A percentile compares a stretch with the other conserved stretches of the same genome.
Conservation (phyloP, 92 coral and sea anemone genomes). For the Isaurus tuberculatus region DNA sequence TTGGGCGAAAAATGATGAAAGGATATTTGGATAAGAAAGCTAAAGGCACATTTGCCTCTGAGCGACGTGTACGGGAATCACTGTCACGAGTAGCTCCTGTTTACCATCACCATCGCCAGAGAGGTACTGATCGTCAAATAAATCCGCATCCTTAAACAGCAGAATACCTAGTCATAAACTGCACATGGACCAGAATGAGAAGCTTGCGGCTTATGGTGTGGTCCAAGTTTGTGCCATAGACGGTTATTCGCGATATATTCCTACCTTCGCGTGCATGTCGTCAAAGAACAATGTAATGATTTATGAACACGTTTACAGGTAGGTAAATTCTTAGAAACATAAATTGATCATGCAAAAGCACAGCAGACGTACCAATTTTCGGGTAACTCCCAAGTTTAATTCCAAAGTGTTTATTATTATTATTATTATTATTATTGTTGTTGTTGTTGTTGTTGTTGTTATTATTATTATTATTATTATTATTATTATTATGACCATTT, state of each 20-base stretch:
- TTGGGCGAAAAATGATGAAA: conserved; percentile 59
- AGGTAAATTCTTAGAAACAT: conserved; percentile 31
- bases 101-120: conserved; percentile 29
- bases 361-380: background rate
- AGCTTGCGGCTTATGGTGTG: conserved; percentile 57
- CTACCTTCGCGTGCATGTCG: conserved; percentile 50
- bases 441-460: too few species aligned
- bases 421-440: too few species aligned
- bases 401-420: too few species aligned
- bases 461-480: too few species aligned
- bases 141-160: conserved; percentile 63
- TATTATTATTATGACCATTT: too few species aligned
- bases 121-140: conserved; percentile 50
- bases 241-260: conserved; percentile 55
- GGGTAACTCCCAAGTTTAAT: background rate
- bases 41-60: background rate
- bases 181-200: conserved; percentile 68
- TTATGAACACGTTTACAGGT: conserved; percentile 52
- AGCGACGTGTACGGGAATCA: conserved; percentile 26
- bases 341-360: conserved; percentile 9
- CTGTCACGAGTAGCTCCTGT: conserved; percentile 41
- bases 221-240: conserved; percentile 64
- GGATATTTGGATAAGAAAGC: conserved; percentile 19
- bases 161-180: too few species aligned
- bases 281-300: conserved; percentile 51